Percentiles rank a stretch among this genome's conserved stretches.
Evolutionary conservation across 2,113 vertebrate species (phyloP).

Genomic region (Forbesichthys agassizii): DNA sequence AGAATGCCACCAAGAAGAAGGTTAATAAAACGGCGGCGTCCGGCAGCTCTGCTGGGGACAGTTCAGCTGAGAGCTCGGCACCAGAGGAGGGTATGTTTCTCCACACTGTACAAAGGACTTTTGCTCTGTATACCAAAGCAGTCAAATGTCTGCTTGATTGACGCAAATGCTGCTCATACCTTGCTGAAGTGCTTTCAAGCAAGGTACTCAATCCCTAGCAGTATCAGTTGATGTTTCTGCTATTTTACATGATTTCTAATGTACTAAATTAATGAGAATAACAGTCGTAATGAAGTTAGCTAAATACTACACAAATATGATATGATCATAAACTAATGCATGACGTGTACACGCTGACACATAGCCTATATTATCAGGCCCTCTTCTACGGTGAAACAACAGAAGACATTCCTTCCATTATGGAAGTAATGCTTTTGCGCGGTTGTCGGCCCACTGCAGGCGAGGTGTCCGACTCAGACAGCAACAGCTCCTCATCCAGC

Average conservation of each 20-base stretch:
- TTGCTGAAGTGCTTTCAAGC: neutral
- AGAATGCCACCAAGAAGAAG: conserved; percentile 88
- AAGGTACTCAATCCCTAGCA: neutral
- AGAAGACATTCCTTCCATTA: neutral
- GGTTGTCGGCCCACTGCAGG: conserved; percentile 68
- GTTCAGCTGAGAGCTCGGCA: conserved; percentile 94
- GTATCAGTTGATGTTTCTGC: neutral
- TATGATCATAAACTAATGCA: too few species aligned
- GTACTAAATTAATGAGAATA: too few species aligned
- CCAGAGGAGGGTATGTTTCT: conserved; percentile 90
- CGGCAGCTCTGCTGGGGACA: conserved; percentile 94
- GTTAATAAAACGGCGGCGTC: conserved; percentile 91
- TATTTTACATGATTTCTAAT: too few species aligned
- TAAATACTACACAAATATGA: too few species aligned
- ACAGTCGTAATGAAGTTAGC: too few species aligned
- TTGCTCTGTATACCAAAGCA: too few species aligned
- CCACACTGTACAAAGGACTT: too few species aligned
- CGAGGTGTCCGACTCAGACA: conserved; percentile 96
- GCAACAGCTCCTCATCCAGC: conserved; percentile 96
- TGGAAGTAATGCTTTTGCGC: neutral
- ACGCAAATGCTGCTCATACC: too few species aligned
- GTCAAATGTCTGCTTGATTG: too few species aligned
- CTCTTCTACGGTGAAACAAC: too few species aligned
- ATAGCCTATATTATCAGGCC: too few species aligned
- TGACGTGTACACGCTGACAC: too few species aligned